Conservation (phyloP, 2,113 vertebrate genomes). For the Eurystomus gularis region DNA sequence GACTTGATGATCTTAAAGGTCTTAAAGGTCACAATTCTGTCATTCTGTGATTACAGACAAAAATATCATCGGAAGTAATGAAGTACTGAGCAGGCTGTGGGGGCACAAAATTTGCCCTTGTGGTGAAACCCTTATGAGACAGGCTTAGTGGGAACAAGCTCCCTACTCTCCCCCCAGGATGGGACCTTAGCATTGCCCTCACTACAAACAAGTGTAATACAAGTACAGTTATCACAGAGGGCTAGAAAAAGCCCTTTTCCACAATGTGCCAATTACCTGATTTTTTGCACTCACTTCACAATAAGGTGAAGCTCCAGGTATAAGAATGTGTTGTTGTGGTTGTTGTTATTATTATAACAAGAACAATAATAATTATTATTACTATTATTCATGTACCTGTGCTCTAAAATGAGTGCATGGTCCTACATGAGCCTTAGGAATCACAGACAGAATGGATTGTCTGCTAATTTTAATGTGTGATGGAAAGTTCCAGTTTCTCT, state of each 20-base stretch:
- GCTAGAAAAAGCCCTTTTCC: background rate
- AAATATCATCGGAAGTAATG: background rate
- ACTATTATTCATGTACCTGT: background rate
- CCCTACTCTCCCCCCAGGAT: background rate
- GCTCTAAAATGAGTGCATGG: background rate
- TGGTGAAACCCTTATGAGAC: background rate
- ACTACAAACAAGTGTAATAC: background rate
- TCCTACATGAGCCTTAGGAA: background rate
- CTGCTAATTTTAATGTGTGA: background rate
- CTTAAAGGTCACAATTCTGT: no score
- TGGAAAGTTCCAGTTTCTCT: slow-evolving; percentile 15
- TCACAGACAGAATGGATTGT: background rate
- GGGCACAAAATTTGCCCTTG: background rate
- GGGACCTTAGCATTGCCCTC: background rate
- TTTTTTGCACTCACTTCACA: background rate
- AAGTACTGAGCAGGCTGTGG: background rate
- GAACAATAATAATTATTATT: background rate
- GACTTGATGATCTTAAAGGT: no score
- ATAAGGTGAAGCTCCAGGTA: background rate
- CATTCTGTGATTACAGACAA: background rate
- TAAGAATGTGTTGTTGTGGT: background rate
- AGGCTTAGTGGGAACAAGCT: background rate
- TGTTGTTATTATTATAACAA: background rate
- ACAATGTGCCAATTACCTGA: background rate
- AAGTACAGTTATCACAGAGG: background rate